Evolutionary conservation across 2,113 vertebrate genomes (phyloP).

Genomic region (Onychostruthus taczanowskii): DNA sequence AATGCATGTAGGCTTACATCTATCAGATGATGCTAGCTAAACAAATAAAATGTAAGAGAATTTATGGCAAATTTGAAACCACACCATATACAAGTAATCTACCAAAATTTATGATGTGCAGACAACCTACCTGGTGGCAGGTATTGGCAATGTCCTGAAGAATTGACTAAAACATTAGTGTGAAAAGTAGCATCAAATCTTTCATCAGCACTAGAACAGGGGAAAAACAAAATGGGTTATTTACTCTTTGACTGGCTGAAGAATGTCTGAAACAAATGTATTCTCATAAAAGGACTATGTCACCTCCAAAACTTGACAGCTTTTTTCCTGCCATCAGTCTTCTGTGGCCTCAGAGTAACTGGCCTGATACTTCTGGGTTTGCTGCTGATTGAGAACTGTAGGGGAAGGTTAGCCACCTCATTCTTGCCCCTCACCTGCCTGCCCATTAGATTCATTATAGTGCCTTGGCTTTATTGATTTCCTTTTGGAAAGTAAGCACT

Average conservation of each 20-base stretch:
- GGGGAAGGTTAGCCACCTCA: background rate
- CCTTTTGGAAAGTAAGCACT: background rate
- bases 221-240: background rate
- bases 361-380: background rate
- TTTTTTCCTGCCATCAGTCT: background rate
- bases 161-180: slow-evolving; percentile 89
- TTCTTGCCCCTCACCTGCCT: background rate
- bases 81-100: background rate
- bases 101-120: background rate
- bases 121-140: slow-evolving; percentile 87
- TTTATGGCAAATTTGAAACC: background rate
- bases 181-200: slow-evolving; percentile 92
- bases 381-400: background rate
- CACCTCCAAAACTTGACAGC: background rate
- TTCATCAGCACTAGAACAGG: slow-evolving; percentile 86
- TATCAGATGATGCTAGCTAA: background rate
- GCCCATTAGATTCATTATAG: background rate
- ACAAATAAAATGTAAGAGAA: background rate
- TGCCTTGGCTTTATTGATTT: background rate
- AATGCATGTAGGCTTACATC: background rate
- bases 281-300: background rate
- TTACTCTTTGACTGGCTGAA: background rate
- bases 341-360: background rate
- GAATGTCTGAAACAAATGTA: background rate
- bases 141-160: slow-evolving; percentile 85